These are phyloP conservation scores for Acanthopleura granulata DNA, from an alignment of 2,888 invertebrate species.

Conservation along the genomic window DNA sequence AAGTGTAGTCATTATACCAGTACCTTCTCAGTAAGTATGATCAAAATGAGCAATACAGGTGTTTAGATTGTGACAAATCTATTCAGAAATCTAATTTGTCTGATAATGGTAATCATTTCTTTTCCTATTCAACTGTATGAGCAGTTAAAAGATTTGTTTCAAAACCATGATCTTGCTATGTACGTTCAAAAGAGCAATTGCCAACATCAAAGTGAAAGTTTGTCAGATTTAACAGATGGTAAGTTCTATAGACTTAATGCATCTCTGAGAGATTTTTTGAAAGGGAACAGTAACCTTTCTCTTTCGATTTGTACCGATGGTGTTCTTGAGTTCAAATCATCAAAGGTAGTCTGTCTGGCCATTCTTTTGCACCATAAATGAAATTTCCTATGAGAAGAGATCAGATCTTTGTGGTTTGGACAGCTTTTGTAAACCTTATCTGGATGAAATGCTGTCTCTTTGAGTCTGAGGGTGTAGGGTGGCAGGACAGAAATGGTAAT, in stretches of 20 bases:
- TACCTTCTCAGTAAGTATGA: too few relatives aligned
- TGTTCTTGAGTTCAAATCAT: conserved; percentile 6
- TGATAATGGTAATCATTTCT: too few relatives aligned
- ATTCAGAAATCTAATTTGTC: too few relatives aligned
- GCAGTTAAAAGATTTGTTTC: not conserved
- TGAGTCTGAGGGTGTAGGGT: not conserved
- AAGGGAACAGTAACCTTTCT: not conserved
- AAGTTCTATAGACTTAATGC: too few relatives aligned
- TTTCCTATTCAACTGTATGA: too few relatives aligned
- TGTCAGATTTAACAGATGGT: not conserved
- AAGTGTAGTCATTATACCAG: too few relatives aligned
- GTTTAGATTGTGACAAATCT: too few relatives aligned
- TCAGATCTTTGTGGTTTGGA: conserved; percentile 1
- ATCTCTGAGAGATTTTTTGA: too few relatives aligned
- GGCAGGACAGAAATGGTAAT: not conserved
- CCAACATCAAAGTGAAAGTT: not conserved
- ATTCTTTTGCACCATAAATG: conserved; percentile 15
- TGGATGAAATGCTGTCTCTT: conserved; percentile 5
- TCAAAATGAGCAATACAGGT: too few relatives aligned
- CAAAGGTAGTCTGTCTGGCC: conserved; percentile 8
- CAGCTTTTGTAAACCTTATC: conserved; percentile 1
- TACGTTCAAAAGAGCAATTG: too few relatives aligned
- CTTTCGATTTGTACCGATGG: conserved; percentile 8
- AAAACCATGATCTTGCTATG: too few relatives aligned
- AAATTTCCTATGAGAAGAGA: conserved; percentile 7